A percentile compares a stretch with the other conserved stretches of the same genome.
Conservation (phyloP, 2,113 vertebrate species). For the Gavia stellata region DNA sequence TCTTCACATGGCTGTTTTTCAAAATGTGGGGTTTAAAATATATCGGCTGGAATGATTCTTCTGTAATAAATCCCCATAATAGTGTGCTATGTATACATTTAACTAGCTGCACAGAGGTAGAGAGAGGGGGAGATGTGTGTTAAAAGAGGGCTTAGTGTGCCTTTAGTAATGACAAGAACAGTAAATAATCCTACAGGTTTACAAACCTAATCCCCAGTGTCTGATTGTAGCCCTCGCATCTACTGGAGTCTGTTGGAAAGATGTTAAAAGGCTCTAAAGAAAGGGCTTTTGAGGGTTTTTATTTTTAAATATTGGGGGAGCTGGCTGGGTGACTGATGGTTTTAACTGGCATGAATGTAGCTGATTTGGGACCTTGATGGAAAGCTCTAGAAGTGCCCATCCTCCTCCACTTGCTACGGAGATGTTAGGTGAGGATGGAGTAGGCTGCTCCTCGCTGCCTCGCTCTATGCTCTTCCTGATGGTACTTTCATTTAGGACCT, state of each 20-base stretch:
- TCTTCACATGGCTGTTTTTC: slow-evolving; percentile 13
- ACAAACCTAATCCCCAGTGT: slow-evolving; percentile 52
- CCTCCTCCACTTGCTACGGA: not conserved
- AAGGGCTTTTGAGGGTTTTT: not conserved
- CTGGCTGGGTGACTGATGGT: not conserved
- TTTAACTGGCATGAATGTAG: not conserved
- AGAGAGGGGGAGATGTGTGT: not conserved
- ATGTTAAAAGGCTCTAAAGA: not conserved
- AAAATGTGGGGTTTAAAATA: slow-evolving; percentile 27
- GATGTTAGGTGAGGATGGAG: not conserved
- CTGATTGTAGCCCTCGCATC: not conserved
- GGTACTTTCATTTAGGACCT: not conserved
- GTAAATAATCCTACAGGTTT: slow-evolving; percentile 60
- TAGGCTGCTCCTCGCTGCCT: not conserved
- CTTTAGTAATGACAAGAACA: slow-evolving; percentile 43
- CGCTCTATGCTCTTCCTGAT: not conserved
- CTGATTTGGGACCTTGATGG: not conserved
- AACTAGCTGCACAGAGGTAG: not conserved
- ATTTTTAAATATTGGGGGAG: not conserved
- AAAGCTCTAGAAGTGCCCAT: not conserved
- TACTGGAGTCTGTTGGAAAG: not conserved
- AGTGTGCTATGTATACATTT: not conserved
- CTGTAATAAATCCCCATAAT: slow-evolving; percentile 10
- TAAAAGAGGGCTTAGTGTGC: not conserved
- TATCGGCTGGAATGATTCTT: not conserved